These are phyloP conservation scores for Periphyllus acericola DNA, from an alignment of 2,888 invertebrate species.

Conservation along the genomic window DNA sequence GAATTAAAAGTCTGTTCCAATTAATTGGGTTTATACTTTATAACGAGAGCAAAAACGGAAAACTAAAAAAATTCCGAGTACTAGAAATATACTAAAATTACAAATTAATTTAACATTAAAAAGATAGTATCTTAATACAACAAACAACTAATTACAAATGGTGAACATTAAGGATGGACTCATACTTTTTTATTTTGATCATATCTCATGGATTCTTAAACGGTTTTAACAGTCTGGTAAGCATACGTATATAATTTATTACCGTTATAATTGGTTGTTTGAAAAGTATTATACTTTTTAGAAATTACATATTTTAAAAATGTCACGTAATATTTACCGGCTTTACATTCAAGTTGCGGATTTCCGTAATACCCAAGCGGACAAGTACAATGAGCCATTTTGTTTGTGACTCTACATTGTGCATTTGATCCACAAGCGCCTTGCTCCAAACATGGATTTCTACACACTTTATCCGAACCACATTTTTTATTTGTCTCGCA, in stretches of 20 bases:
- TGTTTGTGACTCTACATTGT: constrained; percentile 82
- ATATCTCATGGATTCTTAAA: not conserved
- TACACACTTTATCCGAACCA: constrained; percentile 76
- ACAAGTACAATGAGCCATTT: constrained; percentile 81
- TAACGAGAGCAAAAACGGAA: no score
- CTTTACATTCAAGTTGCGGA: constrained; percentile 76
- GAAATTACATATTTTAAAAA: not conserved
- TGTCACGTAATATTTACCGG: constrained; percentile 67
- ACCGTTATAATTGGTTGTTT: not conserved
- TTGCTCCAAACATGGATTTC: constrained; percentile 82
- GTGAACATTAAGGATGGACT: constrained; percentile 4
- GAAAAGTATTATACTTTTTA: not conserved
- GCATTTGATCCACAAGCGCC: constrained; percentile 86
- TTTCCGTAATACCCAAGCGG: constrained; percentile 80
- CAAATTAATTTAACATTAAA: no score
- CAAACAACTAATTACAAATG: not conserved
- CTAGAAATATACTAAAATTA: no score
- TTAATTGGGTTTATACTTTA: no score
- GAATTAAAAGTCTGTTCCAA: no score
- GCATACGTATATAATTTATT: not conserved
- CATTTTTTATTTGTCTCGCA: constrained; percentile 84
- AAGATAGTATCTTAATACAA: no score
- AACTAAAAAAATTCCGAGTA: no score
- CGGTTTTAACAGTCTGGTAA: not conserved
- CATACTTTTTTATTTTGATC: not conserved